phyloP scores from a whole-genome alignment of 2,113 vertebrate species.

The Mustela nigripes region DNA sequence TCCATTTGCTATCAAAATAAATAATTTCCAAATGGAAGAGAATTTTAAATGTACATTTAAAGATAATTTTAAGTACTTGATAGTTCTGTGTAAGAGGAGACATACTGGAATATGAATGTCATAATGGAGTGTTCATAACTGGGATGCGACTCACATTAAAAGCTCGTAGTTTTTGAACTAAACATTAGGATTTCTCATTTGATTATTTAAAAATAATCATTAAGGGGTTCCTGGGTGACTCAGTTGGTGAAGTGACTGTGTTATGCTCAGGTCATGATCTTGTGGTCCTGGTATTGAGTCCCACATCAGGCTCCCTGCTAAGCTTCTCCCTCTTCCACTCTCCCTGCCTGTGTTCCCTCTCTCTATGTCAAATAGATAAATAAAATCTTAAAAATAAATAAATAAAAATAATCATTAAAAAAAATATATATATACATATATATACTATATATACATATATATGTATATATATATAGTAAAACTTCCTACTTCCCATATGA shows the following conservation, averaged over 20 bases:
- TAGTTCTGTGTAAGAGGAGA: background rate
- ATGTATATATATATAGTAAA: background rate
- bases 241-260: too few species aligned
- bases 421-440: constrained; percentile 30
- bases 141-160: background rate
- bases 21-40: constrained; percentile 1
- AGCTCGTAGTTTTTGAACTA: background rate
- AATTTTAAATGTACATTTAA: background rate
- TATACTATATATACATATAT: too few species aligned
- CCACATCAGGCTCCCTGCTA: too few species aligned
- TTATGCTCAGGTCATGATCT: too few species aligned
- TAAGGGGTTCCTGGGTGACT: too few species aligned
- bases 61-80: background rate
- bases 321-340: too few species aligned
- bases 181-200: constrained; percentile 32
- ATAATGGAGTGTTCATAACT: background rate
- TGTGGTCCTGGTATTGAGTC: too few species aligned
- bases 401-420: constrained; percentile 63
- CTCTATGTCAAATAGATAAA: too few species aligned
- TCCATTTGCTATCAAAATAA: background rate
- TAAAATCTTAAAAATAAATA: too few species aligned
- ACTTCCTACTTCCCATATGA: constrained; percentile 33
- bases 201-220: constrained; percentile 22
- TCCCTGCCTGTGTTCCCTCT: too few species aligned
- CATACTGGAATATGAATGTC: background rate